Base-by-base conservation (phyloP, 2,113 vertebrate species). In the Nymphicus hollandicus region DNA sequence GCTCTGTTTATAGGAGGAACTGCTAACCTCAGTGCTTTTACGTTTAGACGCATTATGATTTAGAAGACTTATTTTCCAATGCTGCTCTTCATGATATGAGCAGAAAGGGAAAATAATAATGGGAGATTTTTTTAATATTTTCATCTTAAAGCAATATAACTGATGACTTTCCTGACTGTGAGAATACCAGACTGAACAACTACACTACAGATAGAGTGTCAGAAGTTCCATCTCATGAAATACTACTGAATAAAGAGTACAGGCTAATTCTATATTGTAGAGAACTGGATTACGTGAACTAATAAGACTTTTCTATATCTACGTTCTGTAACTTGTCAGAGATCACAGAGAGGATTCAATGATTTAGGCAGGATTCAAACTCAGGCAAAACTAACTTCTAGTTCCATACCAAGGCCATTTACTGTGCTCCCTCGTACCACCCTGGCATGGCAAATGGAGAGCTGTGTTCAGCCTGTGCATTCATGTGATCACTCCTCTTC, bases 311-410 rank as follows among this genome's bases (percentile, higher is more conserved):
- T 81, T 83, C 85, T 89, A 50, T 68, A 88, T 81, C 82, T 81
- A 71, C 52, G n/a, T 94, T 95, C 79, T 81, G 79, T 74, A 80
- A 49, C 56, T 88, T 81, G 68, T 39, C 82, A 96, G 82, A 95
- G 91, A 92, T 95, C 92, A 96, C 58, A 90, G 72, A 84, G 41
- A 31, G 82, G 88, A 96, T 94, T 83, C 27, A 2, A 16, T 74
- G 79, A 80, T 93, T 94, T 74, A 96, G 55, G 22, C 33, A 81
- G 88, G 91, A 94, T 86, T 94, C 91, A 86, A 93, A 81, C 29
- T 81, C 46, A n/a, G 39, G 88, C 52, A 77, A 93, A 91, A 88
- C 64, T 47, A 80, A 73, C 41, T 86, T 46, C 53, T 65, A 89
- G 24, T 24, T 27, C 91, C 44, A 46, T 70, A 29, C 64, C 80